These are phyloP conservation scores for Rhea americana DNA, from an alignment of 2,113 vertebrate species.

Conservation along the genomic window DNA sequence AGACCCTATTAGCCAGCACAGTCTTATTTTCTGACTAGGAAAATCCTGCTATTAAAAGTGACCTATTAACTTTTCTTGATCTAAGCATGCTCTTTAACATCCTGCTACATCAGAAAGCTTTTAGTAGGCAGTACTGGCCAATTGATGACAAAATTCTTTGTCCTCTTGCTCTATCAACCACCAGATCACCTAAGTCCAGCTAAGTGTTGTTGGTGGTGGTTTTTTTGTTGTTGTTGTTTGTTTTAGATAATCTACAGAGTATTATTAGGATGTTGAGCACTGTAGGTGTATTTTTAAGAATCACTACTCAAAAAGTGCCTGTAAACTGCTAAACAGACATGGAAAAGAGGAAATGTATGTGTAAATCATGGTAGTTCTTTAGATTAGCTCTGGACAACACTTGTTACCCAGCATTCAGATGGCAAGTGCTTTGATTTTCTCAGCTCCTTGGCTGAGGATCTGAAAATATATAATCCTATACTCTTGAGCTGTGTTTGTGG, in stretches of 20 bases:
- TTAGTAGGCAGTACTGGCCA: not conserved
- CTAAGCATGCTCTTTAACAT: not conserved
- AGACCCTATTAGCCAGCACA: not conserved
- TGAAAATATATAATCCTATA: not conserved
- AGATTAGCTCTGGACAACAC: not conserved
- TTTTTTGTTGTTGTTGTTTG: not conserved
- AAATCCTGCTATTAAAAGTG: not conserved
- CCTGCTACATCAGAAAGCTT: not conserved
- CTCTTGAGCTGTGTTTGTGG: not conserved
- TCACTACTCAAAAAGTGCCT: not conserved
- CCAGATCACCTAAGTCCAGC: not conserved
- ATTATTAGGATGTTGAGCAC: not conserved
- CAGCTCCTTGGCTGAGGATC: not conserved
- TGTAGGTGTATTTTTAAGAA: not conserved
- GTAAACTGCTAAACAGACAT: not conserved
- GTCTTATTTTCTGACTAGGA: not conserved
- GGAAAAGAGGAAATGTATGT: not conserved
- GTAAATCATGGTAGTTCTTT: not conserved
- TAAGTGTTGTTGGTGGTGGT: not conserved
- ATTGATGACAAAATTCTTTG: not conserved
- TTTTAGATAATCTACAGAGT: not conserved
- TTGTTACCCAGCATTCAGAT: not conserved
- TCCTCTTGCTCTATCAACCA: not conserved
- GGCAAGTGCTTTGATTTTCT: not conserved
- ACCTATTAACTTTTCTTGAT: not conserved